Evolutionary conservation across 2,888 invertebrate genomes (phyloP).

Genomic region (Monoplex corrugatus): DNA sequence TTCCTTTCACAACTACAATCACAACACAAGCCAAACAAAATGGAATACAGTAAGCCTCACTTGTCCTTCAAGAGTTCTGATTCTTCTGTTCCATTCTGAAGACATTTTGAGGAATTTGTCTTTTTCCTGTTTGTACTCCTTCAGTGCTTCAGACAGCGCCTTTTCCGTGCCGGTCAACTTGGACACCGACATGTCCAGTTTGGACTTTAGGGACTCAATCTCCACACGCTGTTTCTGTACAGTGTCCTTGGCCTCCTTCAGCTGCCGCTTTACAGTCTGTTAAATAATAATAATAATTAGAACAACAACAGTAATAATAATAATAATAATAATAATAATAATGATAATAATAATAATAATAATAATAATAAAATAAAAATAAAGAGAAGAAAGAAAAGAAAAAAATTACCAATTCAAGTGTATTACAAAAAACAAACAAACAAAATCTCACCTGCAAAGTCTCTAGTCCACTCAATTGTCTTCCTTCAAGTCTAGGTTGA

Average conservation of each 20-base stretch:
- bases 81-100: conserved; percentile 73
- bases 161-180: conserved; percentile 77
- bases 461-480: too few species aligned
- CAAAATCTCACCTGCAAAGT: too few species aligned
- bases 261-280: conserved; percentile 69
- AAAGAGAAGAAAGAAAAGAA: too few species aligned
- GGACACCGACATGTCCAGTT: conserved; percentile 75
- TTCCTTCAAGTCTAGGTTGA: too few species aligned
- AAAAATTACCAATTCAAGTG: too few species aligned
- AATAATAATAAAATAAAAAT: background rate
- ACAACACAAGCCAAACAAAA: background rate
- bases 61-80: conserved; percentile 71
- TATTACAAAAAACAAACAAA: too few species aligned
- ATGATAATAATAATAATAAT: background rate
- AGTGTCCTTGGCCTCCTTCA: conserved; percentile 74
- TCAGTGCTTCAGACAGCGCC: conserved; percentile 74
- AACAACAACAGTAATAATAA: background rate
- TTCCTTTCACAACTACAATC: background rate
- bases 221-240: conserved; percentile 73
- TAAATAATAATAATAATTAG: background rate
- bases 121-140: conserved; percentile 74
- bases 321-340: background rate
- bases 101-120: conserved; percentile 73
- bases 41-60: conserved; percentile 6
- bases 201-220: conserved; percentile 73